Evolutionary conservation across 2,888 invertebrate genomes (phyloP), one percentile per base, ranked within the genome.

Genomic region (Macrophya alboannulata): DNA sequence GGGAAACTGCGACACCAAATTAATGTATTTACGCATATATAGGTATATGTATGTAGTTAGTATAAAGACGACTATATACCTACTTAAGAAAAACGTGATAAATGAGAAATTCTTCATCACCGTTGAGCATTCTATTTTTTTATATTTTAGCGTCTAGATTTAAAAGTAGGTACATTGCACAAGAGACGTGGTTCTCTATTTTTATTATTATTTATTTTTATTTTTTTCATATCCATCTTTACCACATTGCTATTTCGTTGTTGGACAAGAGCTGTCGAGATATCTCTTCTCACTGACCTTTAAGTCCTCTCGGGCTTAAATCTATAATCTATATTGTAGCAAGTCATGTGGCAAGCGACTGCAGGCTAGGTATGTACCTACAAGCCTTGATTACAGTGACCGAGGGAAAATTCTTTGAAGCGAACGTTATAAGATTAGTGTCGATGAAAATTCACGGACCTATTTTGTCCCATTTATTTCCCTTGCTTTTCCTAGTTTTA

Each of bases 311-410:
- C n/a, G n/a, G 81, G 59, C 40, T 81, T 43, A 37, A 81, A 81
- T 81, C 81, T 81, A 62, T 81, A 81, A 59, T 62, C 81, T 81
- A 81, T 81, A 81, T 81, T 81, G 25, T 62, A 62, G 81, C 81
- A 81, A 81, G 81, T 59, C 81, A 81, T 62, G 43, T 59, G 62
- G 62, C 81, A 51, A 81, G 17, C 43, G 62, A 43, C 59, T 31
- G 31, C 31, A 43, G n/a, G 43, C 40, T 21, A 81, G 43, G 15
- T 45, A 45, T 3, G 17, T 62, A 21, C 62, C 10, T n/a, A 76
- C 9, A 40, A 31, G 48, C 62, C 81, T 59, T 62, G 62, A 81
- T 81, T 43, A 43, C 40, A 31, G 62, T 79, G 59, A 79, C 79
- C 21, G 21, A 21, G 72, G 45, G 51, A 8, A 31, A 77, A 77